These are phyloP conservation scores for Toxotes chatareus DNA, from an alignment of 2,113 vertebrate species.

Conservation along the genomic window DNA sequence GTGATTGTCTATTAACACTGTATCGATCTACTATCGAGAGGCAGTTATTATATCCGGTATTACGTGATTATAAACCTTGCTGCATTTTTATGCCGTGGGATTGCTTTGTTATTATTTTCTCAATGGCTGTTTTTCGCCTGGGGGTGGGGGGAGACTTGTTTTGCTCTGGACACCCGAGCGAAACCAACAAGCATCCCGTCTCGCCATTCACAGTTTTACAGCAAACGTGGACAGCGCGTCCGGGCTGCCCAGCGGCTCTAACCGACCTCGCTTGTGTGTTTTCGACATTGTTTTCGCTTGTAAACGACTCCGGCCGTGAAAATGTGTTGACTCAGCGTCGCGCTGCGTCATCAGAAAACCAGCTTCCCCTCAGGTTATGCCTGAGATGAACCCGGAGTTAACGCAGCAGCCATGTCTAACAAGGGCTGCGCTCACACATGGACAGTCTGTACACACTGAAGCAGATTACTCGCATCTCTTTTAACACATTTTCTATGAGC, in stretches of 20 bases:
- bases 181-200: slow-evolving; percentile 39
- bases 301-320: slow-evolving; percentile 12
- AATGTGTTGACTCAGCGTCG: slow-evolving; percentile 73
- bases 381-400: slow-evolving; percentile 39
- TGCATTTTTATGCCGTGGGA: no score
- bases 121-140: no score
- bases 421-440: not conserved
- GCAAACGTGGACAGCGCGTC: not conserved
- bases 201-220: slow-evolving; percentile 11
- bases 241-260: not conserved
- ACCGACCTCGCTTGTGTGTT: not conserved
- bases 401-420: slow-evolving; percentile 58
- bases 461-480: not conserved
- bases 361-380: slow-evolving; percentile 19
- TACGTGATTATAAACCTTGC: no score
- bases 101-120: no score
- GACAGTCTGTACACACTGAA: not conserved
- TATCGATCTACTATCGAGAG: not conserved
- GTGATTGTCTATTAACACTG: slow-evolving; percentile 38
- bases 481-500: not conserved
- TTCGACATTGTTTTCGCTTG: not conserved
- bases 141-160: not conserved
- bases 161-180: not conserved
- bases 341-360: slow-evolving; percentile 79
- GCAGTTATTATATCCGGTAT: not conserved